Percentiles rank a stretch among this genome's conserved stretches.
These are phyloP conservation scores for Spinus olivaceus DNA, from an alignment of 2,797 vertebrate species.

Conservation along the genomic window DNA sequence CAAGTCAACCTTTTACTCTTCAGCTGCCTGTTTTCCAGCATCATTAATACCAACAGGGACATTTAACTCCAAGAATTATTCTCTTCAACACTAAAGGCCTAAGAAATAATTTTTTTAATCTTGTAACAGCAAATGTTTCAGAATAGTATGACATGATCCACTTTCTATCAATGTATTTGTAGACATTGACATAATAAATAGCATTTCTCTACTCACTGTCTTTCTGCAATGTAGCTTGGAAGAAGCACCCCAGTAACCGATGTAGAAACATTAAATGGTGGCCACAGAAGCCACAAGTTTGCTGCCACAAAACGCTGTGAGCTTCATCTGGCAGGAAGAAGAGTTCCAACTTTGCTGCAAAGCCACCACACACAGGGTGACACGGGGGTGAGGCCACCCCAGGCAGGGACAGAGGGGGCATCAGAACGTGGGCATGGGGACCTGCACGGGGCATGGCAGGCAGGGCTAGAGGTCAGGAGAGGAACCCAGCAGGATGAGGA, in stretches of 20 bases:
- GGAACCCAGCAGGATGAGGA: neutral
- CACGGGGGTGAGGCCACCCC: neutral
- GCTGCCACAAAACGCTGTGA: neutral
- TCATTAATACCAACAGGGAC: neutral
- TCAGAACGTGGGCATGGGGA: neutral
- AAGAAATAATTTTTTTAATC: neutral
- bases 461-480: neutral
- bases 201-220: neutral
- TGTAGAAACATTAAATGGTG: neutral
- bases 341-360: neutral
- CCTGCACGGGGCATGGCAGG: neutral
- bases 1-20: neutral
- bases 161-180: neutral
- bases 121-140: neutral
- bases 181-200: neutral
- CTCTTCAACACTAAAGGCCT: neutral
- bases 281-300: slow-evolving; percentile 8
- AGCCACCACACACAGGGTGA: accelerated
- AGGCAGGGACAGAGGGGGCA: neutral
- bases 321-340: neutral
- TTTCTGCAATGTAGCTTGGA: neutral
- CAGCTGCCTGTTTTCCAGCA: neutral
- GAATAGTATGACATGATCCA: accelerated
- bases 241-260: neutral
- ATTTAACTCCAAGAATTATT: neutral